Evolutionary conservation across 1,140 invertebrate species (phyloP).

Genomic region (Drosophila mojavensis): DNA sequence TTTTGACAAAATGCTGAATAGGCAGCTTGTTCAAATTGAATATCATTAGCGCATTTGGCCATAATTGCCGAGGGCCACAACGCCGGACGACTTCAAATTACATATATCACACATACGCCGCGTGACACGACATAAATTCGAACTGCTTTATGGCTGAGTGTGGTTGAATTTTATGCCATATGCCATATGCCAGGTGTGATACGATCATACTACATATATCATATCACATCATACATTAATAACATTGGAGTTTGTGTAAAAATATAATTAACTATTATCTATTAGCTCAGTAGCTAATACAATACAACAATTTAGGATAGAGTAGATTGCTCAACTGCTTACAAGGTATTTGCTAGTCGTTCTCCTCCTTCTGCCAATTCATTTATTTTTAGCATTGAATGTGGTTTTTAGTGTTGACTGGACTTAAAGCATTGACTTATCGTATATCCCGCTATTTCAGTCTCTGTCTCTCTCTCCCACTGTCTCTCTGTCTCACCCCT

Average conservation of each 20-base stretch:
- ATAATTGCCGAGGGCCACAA: slow-evolving; percentile 52
- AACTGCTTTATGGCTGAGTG: slow-evolving; percentile 19
- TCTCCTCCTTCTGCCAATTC: not conserved
- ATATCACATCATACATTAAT: too few species aligned
- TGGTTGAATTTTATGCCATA: not conserved
- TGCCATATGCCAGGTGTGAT: not conserved
- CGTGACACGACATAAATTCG: slow-evolving; percentile 13
- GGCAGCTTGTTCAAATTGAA: slow-evolving; percentile 63
- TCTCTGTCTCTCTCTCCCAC: too few species aligned
- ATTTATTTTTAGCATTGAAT: not conserved
- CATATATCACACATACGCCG: slow-evolving; percentile 63
- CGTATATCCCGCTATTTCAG: too few species aligned
- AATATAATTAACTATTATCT: too few species aligned
- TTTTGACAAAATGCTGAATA: slow-evolving; percentile 66
- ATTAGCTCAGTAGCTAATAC: too few species aligned
- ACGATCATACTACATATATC: not conserved
- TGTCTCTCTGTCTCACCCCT: not conserved
- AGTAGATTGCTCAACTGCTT: too few species aligned
- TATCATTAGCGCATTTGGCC: slow-evolving; percentile 67
- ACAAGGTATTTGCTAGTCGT: not conserved
- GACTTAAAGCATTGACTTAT: not conserved
- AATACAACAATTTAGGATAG: too few species aligned
- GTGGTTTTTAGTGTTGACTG: not conserved
- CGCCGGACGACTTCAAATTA: slow-evolving; percentile 47
- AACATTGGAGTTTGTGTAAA: too few species aligned